Evolutionary conservation across 2,113 vertebrate species (phyloP).

Genomic region (Neolamprologus ventralis): DNA sequence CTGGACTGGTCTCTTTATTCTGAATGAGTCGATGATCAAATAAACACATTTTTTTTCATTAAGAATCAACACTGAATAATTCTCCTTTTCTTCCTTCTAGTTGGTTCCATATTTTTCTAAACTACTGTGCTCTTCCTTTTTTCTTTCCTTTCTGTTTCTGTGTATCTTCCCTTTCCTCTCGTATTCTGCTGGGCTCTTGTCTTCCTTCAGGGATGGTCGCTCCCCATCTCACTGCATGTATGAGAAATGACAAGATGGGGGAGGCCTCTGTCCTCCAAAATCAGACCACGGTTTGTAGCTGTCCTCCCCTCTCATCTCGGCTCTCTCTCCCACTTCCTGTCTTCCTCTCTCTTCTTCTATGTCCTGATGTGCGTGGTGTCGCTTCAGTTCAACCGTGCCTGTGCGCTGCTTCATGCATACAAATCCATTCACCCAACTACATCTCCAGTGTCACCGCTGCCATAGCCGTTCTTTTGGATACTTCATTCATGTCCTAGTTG

Average conservation of each 20-base stretch:
- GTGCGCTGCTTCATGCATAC: conserved; percentile 81
- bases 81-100: conserved; percentile 80
- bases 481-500: not conserved
- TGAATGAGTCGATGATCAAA: conserved; percentile 79
- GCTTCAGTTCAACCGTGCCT: conserved; percentile 84
- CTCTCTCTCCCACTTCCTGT: conserved; percentile 6
- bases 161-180: conserved; percentile 49
- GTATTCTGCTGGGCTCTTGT: conserved; percentile 60
- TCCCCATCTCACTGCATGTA: conserved; percentile 97
- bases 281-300: conserved; percentile 99
- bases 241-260: conserved; percentile 99
- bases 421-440: conserved; percentile 79
- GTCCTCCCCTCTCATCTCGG: conserved; percentile 55
- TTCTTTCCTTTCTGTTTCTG: conserved; percentile 69
- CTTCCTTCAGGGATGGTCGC: conserved; percentile 93
- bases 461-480: conserved; percentile 1
- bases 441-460: conserved; percentile 36
- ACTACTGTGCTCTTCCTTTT: conserved; percentile 76
- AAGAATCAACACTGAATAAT: conserved; percentile 83
- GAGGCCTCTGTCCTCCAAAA: conserved; percentile 98
- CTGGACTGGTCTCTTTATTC: conserved; percentile 89
- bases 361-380: conserved; percentile 84
- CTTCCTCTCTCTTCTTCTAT: conserved; percentile 11
- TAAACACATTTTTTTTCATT: conserved; percentile 94
- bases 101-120: conserved; percentile 85